A percentile compares a stretch with the other conserved stretches of the same genome.
phyloP scores from a whole-genome alignment of 2,888 invertebrate species.

The Platerodrilus igneus region DNA sequence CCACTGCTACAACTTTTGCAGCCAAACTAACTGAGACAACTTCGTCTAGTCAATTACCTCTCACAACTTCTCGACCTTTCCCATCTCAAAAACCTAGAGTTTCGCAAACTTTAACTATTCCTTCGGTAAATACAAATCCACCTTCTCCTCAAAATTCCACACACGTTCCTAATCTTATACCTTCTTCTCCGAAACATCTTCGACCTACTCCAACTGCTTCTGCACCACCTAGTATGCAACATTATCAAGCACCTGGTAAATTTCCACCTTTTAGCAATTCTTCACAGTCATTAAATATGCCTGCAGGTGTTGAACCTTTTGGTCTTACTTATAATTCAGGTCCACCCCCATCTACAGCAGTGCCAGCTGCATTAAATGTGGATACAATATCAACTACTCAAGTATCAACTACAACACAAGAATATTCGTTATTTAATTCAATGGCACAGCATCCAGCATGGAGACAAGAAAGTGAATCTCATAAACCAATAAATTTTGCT shows the following conservation, averaged over 20 bases:
- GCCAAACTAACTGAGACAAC: conserved; percentile 64
- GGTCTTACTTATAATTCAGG: conserved; percentile 21
- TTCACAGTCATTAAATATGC: conserved; percentile 11
- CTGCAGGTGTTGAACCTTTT: conserved; percentile 17
- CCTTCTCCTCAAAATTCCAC: conserved; percentile 34
- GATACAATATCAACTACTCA: conserved; percentile 31
- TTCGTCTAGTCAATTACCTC: conserved; percentile 30
- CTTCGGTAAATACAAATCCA: conserved; percentile 32
- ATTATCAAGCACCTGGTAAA: conserved; percentile 38
- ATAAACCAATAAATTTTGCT: conserved; percentile 66
- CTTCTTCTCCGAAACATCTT: conserved; percentile 41
- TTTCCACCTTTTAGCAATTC: conserved; percentile 24
- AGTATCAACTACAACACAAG: conserved; percentile 53
- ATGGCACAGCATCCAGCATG: conserved; percentile 61
- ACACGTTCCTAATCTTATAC: conserved; percentile 20
- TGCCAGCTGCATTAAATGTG: conserved; percentile 24
- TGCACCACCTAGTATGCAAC: conserved; percentile 46
- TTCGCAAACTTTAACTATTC: conserved; percentile 27
- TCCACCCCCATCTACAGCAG: conserved; percentile 32
- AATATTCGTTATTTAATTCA: conserved; percentile 87
- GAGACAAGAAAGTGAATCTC: conserved; percentile 54
- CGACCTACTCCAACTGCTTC: conserved; percentile 45
- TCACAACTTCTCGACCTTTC: conserved; percentile 27
- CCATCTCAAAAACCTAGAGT: conserved; percentile 21
- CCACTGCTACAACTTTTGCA: conserved; percentile 63